Base-by-base conservation (phyloP, 2,113 vertebrate genomes). In the Ochotona princeps region DNA sequence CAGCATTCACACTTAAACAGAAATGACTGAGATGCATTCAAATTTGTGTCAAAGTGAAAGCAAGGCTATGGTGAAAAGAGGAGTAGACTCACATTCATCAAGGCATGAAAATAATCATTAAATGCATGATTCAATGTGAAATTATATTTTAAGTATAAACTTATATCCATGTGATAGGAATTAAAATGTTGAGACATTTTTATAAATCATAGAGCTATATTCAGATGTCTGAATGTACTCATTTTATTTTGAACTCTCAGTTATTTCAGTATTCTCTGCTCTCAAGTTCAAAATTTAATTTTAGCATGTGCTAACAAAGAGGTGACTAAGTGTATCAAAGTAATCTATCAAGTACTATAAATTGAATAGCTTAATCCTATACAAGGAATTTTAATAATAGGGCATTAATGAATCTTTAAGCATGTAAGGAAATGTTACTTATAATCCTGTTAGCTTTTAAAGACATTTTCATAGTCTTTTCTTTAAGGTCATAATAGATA, bases 321-420 rank as follows among this genome's bases (percentile, higher is more conserved):
- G 20, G 65, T 81, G 65, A 32, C 26, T 92, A 95, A 89, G 44
- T 87, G 32, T 89, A 84, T 91, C 80, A 92, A 91, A 87, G 63
- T 84, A 94, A 95, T 91, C 92, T 94, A 87, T 91, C 81, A 96
- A 63, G 76, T 66, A 72, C 69, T 92, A 84, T 75, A 87, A 95
- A 79, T 78, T 87, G 63, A 90, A 72, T 2, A 28, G 26, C 75
- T 94, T 96, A 95, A 93, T 93, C 65, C 61, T 83, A 69, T 90
- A 91, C n/a, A 88, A 78, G 30, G 13, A 94, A 88, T 93, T 82
- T 85, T 91, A 84, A 91, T 94, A 89, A 78, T 66, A 92, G n/a
- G 51, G 35, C 17, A 65, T 90, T 95, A 78, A 94, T 93, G 94
- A 96, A 95, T 95, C 49, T 89, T 86, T 83, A 95, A 88, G 61